Conservation (phyloP, 2,888 invertebrate genomes). For the Diabrotica balteata region DNA sequence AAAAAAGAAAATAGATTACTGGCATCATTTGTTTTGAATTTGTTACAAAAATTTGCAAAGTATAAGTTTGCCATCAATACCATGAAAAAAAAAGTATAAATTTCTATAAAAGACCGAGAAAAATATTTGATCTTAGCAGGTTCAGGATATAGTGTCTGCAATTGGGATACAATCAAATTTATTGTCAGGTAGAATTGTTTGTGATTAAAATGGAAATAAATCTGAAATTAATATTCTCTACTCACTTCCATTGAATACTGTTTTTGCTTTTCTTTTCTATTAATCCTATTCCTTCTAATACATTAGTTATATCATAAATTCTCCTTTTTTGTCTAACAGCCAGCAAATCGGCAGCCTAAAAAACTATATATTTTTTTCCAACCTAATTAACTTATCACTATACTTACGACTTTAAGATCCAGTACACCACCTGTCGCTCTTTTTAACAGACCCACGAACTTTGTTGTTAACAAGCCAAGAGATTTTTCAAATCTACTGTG, state of each 20-base stretch:
- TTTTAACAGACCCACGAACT: conserved; percentile 87
- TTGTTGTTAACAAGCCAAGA: conserved; percentile 86
- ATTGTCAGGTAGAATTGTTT: too few species aligned
- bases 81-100: too few species aligned
- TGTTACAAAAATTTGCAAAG: too few species aligned
- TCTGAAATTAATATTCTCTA: conserved; percentile 36
- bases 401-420: conserved; percentile 89
- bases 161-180: too few species aligned
- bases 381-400: conserved; percentile 1
- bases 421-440: conserved; percentile 90
- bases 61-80: too few species aligned
- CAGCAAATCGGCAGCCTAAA: conserved; percentile 85
- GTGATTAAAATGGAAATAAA: too few species aligned
- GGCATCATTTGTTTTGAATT: too few species aligned
- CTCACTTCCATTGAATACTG: conserved; percentile 95
- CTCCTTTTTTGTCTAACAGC: conserved; percentile 89
- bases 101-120: too few species aligned
- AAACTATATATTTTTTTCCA: conserved; percentile 13
- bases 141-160: too few species aligned
- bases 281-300: conserved; percentile 90
- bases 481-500: conserved; percentile 91
- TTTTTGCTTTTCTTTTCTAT: conserved; percentile 94
- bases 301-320: conserved; percentile 94
- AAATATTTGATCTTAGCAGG: too few species aligned
- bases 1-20: too few species aligned